Evolutionary conservation across 2,797 vertebrate genomes (phyloP), one percentile per base, ranked within the genome.

Genomic region (Melanotaenia pygmaea): DNA sequence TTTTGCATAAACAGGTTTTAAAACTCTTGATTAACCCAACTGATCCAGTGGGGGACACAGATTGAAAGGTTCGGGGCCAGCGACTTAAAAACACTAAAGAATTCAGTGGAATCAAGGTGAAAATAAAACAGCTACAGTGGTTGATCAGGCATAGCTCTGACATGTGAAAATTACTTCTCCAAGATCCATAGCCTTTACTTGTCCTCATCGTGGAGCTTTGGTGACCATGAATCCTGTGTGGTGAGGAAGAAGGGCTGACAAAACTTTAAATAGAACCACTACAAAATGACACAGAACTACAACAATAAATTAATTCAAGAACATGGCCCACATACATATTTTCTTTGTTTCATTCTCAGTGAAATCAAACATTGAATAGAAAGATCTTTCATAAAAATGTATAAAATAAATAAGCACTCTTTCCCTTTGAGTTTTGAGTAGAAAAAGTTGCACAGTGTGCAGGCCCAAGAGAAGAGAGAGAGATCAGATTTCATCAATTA

Each of bases 341-440:
- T 72, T 51, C 71, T 77, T 70, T 54, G 72, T 87, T 85, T 80
- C 63, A 67, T 83, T 81, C 76, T 83, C 80, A 65, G 59, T 38
- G 69, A 65, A 86, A 86, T 87, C 86, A 74, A 77, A 89, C 78
- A 60, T 91, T 91, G 94, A 95, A 96, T 96, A 97, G 93, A 97
- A 98, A 97, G 95, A 92, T 95, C 93, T 95, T 95, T 93, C 91
- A 93, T 98, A 96, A 96, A 99, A 99, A 98, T 96, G 95, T 98
- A 97, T 94, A 99, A 98, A 97, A 98, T 98, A 97, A 96, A 97
- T 97, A 96, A 95, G 94, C 95, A 94, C 93, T 96, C 95, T 95
- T 93, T 96, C 94, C 94, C 95, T 95, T 92, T 95, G 87, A 93
- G 92, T 93, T 90, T 90, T 37, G 91, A 94, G 92, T 96, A 98